phyloP scores from a whole-genome alignment of 2,113 vertebrate species.

The Cnemophilus loriae region DNA sequence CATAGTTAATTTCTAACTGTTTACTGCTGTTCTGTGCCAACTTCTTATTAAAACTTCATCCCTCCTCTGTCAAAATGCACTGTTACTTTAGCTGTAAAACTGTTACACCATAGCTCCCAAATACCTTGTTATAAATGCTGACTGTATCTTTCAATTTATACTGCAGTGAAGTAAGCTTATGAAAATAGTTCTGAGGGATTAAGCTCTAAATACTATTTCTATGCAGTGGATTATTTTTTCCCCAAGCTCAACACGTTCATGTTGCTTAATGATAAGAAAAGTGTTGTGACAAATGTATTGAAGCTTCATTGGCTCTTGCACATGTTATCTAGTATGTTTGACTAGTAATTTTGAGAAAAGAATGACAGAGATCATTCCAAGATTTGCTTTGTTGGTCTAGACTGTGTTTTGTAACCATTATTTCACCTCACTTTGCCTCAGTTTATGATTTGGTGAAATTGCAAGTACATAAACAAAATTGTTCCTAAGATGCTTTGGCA shows the following conservation, averaged over 20 bases:
- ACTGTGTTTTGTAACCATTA: background rate
- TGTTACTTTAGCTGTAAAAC: constrained; percentile 1
- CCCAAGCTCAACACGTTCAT: constrained; percentile 3
- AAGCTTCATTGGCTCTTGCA: background rate
- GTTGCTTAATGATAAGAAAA: constrained; percentile 49
- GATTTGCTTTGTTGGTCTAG: background rate
- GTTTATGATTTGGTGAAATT: background rate
- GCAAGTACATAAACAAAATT: background rate
- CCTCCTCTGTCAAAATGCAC: constrained; percentile 4
- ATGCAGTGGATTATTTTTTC: constrained; percentile 53
- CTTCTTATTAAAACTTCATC: constrained; percentile 13
- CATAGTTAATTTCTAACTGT: background rate
- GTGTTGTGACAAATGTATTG: constrained; percentile 2
- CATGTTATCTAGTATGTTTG: background rate
- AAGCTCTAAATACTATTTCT: constrained; percentile 48
- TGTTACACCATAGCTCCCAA: constrained; percentile 2
- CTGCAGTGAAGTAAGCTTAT: constrained; percentile 27
- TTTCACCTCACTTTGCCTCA: background rate
- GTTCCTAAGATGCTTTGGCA: background rate
- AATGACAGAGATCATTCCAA: background rate
- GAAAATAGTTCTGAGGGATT: constrained; percentile 56
- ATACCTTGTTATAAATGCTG: constrained; percentile 49
- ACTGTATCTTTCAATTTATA: constrained; percentile 50
- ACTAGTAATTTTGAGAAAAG: background rate
- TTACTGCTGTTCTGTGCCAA: background rate